Conservation (phyloP, 2,113 vertebrate species). For the Pyxicephalus adspersus region DNA sequence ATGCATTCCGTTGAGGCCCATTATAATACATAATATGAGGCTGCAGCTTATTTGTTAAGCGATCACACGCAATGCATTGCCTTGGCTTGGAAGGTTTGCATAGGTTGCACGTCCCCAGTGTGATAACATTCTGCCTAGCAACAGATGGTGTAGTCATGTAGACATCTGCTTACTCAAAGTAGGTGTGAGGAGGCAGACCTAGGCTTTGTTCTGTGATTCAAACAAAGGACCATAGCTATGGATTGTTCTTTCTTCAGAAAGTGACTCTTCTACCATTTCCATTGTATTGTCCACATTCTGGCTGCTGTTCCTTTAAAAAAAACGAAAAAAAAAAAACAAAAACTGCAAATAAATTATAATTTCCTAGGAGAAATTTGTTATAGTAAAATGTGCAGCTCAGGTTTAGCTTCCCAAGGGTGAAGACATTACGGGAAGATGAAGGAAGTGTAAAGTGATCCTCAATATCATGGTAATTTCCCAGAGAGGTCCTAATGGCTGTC, state of each 20-base stretch:
- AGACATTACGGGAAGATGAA: not conserved
- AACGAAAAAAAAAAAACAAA: no score
- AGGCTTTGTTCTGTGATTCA: conserved; percentile 31
- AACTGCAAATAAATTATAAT: not conserved
- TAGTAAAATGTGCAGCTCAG: not conserved
- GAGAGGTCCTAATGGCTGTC: conserved; percentile 6
- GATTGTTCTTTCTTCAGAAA: not conserved
- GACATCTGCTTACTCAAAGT: conserved; percentile 37
- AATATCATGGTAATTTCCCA: conserved; percentile 36
- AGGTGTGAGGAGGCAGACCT: conserved; percentile 21
- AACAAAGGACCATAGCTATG: not conserved
- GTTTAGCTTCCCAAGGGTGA: conserved; percentile 1
- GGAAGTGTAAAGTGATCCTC: conserved; percentile 42
- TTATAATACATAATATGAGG: not conserved
- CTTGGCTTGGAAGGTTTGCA: not conserved
- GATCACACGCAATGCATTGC: not conserved
- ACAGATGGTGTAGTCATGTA: conserved; percentile 39
- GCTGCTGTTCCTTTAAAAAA: not conserved
- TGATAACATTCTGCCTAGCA: conserved; percentile 50
- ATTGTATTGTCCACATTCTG: not conserved
- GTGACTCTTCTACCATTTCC: not conserved
- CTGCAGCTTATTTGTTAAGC: conserved; percentile 9
- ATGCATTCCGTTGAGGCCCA: no score
- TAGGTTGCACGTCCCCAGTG: conserved; percentile 25
- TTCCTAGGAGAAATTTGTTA: not conserved